Evolutionary conservation across 1,140 invertebrate genomes (phyloP).

Genomic region (Drosophila albomicans): DNA sequence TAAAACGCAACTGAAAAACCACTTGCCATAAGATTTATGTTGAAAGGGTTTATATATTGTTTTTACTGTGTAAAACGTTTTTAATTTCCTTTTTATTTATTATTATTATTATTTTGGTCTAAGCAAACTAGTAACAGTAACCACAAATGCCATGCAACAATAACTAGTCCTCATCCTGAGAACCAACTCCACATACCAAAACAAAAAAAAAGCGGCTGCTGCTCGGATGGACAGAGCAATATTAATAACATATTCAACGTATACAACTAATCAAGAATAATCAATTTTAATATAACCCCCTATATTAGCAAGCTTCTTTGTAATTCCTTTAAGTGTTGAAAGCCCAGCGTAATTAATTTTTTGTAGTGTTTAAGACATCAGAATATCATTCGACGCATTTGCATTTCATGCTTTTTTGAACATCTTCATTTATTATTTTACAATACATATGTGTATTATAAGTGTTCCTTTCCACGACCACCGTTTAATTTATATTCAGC

Average conservation of each 20-base stretch:
- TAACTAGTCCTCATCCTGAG: conserved; percentile 73
- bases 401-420: conserved; percentile 30
- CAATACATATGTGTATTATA: conserved; percentile 9
- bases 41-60: conserved; percentile 34
- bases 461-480: conserved; percentile 41
- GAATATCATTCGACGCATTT: conserved; percentile 52
- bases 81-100: conserved; percentile 28
- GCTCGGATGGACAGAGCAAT: conserved; percentile 69
- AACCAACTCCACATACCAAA: conserved; percentile 46
- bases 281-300: conserved; percentile 76
- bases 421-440: conserved; percentile 41
- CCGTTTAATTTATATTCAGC: conserved; percentile 53
- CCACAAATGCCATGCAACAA: conserved; percentile 65
- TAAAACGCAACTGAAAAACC: conserved; percentile 63
- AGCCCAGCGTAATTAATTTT: conserved; percentile 52
- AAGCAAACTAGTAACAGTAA: conserved; percentile 79
- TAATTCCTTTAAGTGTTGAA: conserved; percentile 53
- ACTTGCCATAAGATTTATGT: conserved; percentile 69
- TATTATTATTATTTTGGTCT: conserved; percentile 58
- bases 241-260: conserved; percentile 74
- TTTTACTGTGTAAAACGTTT: conserved; percentile 64
- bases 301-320: conserved; percentile 65
- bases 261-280: conserved; percentile 74
- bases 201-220: conserved; percentile 60
- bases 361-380: conserved; percentile 61